Conservation (phyloP, 2,888 invertebrate species). For the Abrostola triplasia region DNA sequence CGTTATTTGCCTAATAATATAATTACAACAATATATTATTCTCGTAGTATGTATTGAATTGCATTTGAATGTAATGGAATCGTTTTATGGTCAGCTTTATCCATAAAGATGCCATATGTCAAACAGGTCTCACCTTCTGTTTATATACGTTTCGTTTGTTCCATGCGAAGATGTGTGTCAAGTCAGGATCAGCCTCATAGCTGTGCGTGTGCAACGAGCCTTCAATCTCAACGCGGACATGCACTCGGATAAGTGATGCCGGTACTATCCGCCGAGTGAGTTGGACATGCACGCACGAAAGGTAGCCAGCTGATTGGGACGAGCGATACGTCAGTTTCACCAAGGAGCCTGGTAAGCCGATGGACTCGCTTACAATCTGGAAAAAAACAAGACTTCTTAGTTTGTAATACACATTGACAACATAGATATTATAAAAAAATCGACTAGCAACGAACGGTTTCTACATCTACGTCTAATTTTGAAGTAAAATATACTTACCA, state of each 20-base stretch:
- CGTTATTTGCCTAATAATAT: background rate
- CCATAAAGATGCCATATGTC: too few species aligned
- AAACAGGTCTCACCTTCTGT: conserved; percentile 90
- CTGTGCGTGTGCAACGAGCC: conserved; percentile 97
- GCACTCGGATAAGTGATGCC: conserved; percentile 94
- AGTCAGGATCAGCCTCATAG: conserved; percentile 98
- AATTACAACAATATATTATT: too few species aligned
- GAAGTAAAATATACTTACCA: too few species aligned
- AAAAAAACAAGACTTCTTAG: conserved; percentile 9
- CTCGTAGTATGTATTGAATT: too few species aligned
- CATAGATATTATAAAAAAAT: background rate
- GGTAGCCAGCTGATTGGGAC: conserved; percentile 97
- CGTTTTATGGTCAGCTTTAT: background rate
- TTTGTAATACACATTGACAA: background rate
- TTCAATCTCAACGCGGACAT: conserved; percentile 97
- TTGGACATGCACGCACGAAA: conserved; percentile 97
- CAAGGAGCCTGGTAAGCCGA: conserved; percentile 97
- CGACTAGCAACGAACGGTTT: too few species aligned
- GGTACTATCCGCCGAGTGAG: conserved; percentile 94
- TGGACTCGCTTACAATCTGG: conserved; percentile 98
- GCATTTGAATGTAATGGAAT: too few species aligned
- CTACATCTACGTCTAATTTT: too few species aligned
- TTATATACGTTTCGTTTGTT: conserved; percentile 99
- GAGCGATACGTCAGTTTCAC: conserved; percentile 98
- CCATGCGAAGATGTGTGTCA: conserved; percentile 99